Evolutionary conservation across 2,797 vertebrate genomes (phyloP).

Genomic region (Mormyrus proboscirostris): DNA sequence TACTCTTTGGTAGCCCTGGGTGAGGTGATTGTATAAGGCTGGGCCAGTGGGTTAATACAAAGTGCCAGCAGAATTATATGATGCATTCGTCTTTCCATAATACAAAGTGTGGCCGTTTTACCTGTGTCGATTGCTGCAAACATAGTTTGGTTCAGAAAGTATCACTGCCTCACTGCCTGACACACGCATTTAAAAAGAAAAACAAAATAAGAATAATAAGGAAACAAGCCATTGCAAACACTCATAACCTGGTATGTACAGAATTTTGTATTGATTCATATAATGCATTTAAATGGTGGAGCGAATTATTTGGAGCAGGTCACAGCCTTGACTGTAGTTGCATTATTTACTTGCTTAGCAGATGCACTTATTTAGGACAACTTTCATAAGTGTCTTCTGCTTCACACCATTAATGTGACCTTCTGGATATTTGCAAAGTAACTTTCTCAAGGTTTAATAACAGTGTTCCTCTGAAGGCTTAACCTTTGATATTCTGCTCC

Average conservation of each 20-base stretch:
- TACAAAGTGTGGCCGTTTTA: background rate
- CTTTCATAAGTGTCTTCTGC: background rate
- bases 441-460: background rate
- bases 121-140: background rate
- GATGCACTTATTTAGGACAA: background rate
- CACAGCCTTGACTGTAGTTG: background rate
- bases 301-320: background rate
- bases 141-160: background rate
- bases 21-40: background rate
- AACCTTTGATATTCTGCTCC: background rate
- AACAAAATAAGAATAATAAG: background rate
- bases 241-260: background rate
- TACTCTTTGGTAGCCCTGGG: background rate
- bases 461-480: background rate
- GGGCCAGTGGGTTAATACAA: conserved; percentile 6
- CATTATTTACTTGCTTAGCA: background rate
- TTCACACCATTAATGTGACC: background rate
- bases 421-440: background rate
- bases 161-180: background rate
- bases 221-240: background rate
- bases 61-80: background rate
- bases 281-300: background rate
- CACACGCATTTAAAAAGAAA: background rate
- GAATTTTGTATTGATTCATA: background rate
- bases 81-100: background rate